These are phyloP conservation scores for Macroteleia sp. DNA, from an alignment of 2,888 invertebrate species.

Conservation along the genomic window DNA sequence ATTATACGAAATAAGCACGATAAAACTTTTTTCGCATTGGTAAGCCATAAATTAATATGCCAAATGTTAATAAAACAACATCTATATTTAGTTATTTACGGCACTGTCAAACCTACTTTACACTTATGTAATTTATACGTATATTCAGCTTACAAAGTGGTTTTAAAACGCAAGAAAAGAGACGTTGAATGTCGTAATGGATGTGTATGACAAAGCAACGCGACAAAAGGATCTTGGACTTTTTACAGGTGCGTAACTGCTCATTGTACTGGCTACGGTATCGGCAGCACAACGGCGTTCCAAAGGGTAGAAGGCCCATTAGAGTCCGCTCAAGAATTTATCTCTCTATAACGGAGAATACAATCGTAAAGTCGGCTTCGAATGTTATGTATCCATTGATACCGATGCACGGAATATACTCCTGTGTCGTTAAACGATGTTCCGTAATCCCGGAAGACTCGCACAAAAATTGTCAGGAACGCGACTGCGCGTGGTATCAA, in stretches of 20 bases:
- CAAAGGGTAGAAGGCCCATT: slow-evolving; percentile 69
- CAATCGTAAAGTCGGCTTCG: slow-evolving; percentile 71
- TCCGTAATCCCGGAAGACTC: slow-evolving; percentile 71
- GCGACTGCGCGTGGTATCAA: slow-evolving; percentile 49
- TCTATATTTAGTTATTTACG: slow-evolving; percentile 33
- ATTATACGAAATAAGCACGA: too few relatives aligned
- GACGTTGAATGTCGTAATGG: slow-evolving; percentile 43
- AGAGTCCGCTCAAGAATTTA: slow-evolving; percentile 71
- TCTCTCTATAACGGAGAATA: slow-evolving; percentile 73
- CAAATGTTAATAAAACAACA: slow-evolving; percentile 10
- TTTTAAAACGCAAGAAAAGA: slow-evolving; percentile 43
- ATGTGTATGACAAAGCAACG: slow-evolving; percentile 58
- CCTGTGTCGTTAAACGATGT: slow-evolving; percentile 67
- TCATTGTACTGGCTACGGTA: slow-evolving; percentile 50
- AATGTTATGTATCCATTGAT: slow-evolving; percentile 69
- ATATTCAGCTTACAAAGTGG: slow-evolving; percentile 31
- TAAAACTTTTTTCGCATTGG: too few relatives aligned
- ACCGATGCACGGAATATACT: slow-evolving; percentile 63
- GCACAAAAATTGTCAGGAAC: slow-evolving; percentile 48
- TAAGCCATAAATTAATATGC: slow-evolving; percentile 12
- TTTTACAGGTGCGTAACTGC: slow-evolving; percentile 64
- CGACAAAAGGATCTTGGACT: slow-evolving; percentile 53
- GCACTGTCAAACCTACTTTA: slow-evolving; percentile 14
- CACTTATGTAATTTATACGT: slow-evolving; percentile 37
- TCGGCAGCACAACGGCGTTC: slow-evolving; percentile 54